Evolutionary conservation across 2,113 vertebrate species (phyloP).

Genomic region (Antigone vipio): DNA sequence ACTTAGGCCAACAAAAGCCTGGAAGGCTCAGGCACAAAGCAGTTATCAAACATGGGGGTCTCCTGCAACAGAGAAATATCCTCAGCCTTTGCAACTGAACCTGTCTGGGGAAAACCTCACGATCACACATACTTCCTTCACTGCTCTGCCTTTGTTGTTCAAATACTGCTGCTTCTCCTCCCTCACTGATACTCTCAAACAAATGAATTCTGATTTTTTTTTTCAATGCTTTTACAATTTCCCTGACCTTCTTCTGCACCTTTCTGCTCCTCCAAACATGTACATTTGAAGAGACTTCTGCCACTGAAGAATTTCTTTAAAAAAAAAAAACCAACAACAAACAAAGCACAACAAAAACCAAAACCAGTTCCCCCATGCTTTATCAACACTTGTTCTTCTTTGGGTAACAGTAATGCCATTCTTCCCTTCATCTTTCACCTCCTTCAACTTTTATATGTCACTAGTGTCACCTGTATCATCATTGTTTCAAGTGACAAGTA

Average conservation of each 20-base stretch:
- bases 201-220: neutral
- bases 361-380: neutral
- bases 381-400: neutral
- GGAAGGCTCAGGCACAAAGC: neutral
- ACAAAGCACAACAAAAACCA: neutral
- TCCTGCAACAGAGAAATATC: neutral
- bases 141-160: neutral
- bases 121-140: accelerated
- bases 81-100: neutral
- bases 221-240: neutral
- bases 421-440: neutral
- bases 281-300: neutral
- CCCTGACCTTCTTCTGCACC: neutral
- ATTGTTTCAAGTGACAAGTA: neutral
- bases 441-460: neutral
- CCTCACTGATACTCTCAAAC: neutral
- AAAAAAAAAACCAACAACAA: neutral
- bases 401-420: neutral
- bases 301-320: neutral
- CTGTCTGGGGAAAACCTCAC: neutral
- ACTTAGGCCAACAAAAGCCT: neutral
- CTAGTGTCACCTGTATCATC: neutral
- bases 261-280: neutral
- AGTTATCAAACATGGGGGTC: neutral
- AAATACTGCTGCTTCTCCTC: neutral